These are phyloP conservation scores for Pygoscelis adeliae DNA, from an alignment of 2,113 vertebrate genomes.

Conservation along the genomic window DNA sequence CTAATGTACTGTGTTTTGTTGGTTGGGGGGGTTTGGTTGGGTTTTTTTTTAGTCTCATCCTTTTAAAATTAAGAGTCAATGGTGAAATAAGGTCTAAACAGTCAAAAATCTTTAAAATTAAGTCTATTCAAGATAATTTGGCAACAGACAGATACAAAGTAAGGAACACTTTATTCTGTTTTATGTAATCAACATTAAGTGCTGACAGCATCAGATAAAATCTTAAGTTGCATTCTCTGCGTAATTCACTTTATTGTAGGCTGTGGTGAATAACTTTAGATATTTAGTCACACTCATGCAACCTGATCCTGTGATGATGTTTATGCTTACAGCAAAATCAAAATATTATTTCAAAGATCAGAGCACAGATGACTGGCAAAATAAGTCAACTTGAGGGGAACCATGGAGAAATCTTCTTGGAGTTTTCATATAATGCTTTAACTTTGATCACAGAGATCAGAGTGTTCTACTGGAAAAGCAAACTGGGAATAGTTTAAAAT, in stretches of 20 bases:
- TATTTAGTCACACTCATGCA: neutral
- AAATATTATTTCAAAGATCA: slow-evolving; percentile 38
- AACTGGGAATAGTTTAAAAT: slow-evolving; percentile 40
- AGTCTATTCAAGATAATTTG: neutral
- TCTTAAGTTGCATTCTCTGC: neutral
- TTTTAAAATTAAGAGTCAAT: neutral
- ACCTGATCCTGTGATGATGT: neutral
- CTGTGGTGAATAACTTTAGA: neutral
- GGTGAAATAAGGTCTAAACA: neutral
- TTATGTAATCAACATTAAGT: neutral
- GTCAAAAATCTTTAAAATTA: neutral
- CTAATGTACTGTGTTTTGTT: neutral
- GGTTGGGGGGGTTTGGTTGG: fast-evolving
- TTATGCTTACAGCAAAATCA: slow-evolving; percentile 1
- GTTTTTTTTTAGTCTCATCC: neutral
- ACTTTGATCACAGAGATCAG: slow-evolving; percentile 64
- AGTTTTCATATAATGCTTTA: neutral
- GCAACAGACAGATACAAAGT: neutral
- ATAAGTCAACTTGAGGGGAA: neutral
- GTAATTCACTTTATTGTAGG: neutral
- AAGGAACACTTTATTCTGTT: neutral
- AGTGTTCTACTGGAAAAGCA: slow-evolving; percentile 1
- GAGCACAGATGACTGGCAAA: neutral
- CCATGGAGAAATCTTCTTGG: neutral
- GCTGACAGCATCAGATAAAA: neutral